Percentiles rank a stretch among this genome's conserved stretches.
Conservation (phyloP, 1,140 invertebrate genomes). For the Pseudobourletiella spinata region DNA sequence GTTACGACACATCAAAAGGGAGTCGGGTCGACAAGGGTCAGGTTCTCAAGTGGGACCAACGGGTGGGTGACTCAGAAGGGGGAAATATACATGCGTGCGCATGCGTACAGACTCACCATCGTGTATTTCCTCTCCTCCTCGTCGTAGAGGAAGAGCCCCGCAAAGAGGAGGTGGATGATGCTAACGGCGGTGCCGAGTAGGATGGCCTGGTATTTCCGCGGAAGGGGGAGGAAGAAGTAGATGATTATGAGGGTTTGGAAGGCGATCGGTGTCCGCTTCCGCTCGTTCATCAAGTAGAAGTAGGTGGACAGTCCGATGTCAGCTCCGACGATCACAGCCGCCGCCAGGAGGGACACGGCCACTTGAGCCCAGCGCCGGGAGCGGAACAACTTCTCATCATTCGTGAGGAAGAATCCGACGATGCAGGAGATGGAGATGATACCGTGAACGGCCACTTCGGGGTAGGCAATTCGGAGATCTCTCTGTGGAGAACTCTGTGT, state of each 20-base stretch:
- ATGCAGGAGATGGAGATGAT: constrained; percentile 14
- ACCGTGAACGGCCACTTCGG: constrained; percentile 43
- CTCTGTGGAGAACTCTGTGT: background rate
- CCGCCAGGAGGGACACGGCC: constrained; percentile 35
- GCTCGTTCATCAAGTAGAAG: constrained; percentile 18
- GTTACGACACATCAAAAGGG: too few species aligned
- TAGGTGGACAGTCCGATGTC: constrained; percentile 37
- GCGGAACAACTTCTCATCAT: constrained; percentile 37
- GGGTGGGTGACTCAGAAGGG: too few species aligned
- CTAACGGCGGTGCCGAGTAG: constrained; percentile 55
- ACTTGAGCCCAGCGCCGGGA: constrained; percentile 39
- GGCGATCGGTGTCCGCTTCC: constrained; percentile 52
- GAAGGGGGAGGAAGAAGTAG: constrained; percentile 68
- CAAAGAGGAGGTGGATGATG: constrained; percentile 51
- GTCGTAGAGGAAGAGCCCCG: constrained; percentile 54
- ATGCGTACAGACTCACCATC: too few species aligned
- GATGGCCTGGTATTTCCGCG: constrained; percentile 55
- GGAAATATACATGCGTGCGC: too few species aligned
- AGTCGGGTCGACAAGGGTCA: too few species aligned
- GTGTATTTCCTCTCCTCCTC: constrained; percentile 35
- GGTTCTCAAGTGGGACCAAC: too few species aligned
- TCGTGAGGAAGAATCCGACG: constrained; percentile 28
- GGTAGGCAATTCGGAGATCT: background rate
- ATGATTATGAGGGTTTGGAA: constrained; percentile 61
- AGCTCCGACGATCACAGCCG: constrained; percentile 35